A percentile compares a stretch with the other conserved stretches of the same genome.
Evolutionary conservation across 2,797 vertebrate genomes (phyloP).

Genomic region (Strix occidentalis): DNA sequence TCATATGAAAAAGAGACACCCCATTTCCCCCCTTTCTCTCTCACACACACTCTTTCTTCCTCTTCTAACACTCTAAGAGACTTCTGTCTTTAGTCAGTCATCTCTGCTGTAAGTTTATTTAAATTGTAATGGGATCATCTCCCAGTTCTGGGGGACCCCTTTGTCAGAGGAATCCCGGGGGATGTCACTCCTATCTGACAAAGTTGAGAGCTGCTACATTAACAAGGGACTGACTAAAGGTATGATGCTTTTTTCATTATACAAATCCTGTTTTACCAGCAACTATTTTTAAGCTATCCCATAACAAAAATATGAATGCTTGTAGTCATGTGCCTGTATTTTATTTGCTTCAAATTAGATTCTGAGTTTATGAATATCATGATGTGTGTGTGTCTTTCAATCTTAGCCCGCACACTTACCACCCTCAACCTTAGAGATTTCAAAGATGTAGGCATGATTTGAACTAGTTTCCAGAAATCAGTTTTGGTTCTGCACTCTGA

Average conservation of each 20-base stretch:
- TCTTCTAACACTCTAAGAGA: not conserved
- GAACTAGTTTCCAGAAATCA: not conserved
- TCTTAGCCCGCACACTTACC: not conserved
- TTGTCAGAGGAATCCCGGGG: not conserved
- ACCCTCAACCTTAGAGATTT: not conserved
- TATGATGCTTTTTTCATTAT: not conserved
- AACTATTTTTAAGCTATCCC: not conserved
- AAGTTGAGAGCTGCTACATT: not conserved
- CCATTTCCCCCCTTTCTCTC: no score
- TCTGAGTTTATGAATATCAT: not conserved
- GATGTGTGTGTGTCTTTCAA: not conserved
- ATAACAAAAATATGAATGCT: not conserved
- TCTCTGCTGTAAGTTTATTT: not conserved
- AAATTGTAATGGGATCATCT: not conserved
- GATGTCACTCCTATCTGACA: not conserved
- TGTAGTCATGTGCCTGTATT: not conserved
- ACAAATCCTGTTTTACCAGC: not conserved
- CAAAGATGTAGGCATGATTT: not conserved
- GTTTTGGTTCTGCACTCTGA: not conserved
- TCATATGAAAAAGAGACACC: not conserved
- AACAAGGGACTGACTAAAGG: not conserved
- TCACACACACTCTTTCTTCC: no score
- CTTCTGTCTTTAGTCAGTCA: not conserved
- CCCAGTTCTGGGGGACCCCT: not conserved
- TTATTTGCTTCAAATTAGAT: not conserved